A percentile compares a stretch with the other conserved stretches of the same genome.
phyloP scores from a whole-genome alignment of 37 sponge, comb jelly and placozoan genomes.

The Chondrosia reniformis region DNA sequence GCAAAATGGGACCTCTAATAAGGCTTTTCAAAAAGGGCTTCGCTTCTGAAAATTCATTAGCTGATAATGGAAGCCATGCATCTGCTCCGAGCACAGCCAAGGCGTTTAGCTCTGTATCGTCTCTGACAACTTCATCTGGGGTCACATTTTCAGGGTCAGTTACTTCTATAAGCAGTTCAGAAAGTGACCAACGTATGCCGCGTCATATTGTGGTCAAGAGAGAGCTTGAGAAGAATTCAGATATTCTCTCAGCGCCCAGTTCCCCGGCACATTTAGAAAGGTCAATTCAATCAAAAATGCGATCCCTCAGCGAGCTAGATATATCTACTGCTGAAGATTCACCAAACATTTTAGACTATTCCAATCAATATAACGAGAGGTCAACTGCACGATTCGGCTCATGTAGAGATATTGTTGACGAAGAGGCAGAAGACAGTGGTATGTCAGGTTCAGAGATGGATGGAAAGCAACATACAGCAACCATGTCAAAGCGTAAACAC shows the following conservation, averaged over 20 bases:
- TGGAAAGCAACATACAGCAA: background rate
- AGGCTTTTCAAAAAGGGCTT: conserved; percentile 1
- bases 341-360: background rate
- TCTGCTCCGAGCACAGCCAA: background rate
- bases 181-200: background rate
- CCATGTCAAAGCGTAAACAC: background rate
- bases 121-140: background rate
- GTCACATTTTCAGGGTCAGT: background rate
- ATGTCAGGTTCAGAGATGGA: background rate
- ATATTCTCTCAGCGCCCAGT: background rate
- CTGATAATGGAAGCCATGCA: too few relatives aligned
- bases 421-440: conserved; percentile 13
- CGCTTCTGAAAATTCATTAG: background rate
- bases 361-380: background rate
- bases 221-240: background rate
- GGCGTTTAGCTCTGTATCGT: background rate
- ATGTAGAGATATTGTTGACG: background rate
- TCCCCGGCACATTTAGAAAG: background rate
- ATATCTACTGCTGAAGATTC: background rate
- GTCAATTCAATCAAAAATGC: background rate
- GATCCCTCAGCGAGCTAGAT: background rate
- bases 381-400: background rate
- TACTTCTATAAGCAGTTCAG: background rate
- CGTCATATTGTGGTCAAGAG: background rate
- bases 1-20: background rate